A percentile compares a stretch with the other conserved stretches of the same genome.
These are phyloP conservation scores for Aix galericulata DNA, from an alignment of 2,113 vertebrate genomes.

Conservation along the genomic window DNA sequence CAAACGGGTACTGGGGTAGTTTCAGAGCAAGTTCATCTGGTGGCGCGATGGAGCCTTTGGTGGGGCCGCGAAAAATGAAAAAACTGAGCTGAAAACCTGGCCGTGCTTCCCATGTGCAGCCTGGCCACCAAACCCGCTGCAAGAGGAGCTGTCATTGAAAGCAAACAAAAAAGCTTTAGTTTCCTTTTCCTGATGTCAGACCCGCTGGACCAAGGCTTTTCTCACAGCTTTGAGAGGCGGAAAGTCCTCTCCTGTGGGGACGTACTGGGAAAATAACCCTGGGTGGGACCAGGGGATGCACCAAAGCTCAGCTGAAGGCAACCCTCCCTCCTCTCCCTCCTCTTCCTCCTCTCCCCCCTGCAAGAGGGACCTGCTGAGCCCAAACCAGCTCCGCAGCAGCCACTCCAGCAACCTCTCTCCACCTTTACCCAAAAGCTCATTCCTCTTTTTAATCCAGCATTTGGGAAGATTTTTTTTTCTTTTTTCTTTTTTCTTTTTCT, in stretches of 20 bases:
- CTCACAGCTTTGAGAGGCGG: not conserved
- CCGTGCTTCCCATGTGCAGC: not conserved
- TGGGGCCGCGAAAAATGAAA: no score
- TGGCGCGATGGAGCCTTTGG: not conserved
- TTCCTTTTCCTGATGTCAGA: not conserved
- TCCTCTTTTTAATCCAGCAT: not conserved
- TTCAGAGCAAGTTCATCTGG: not conserved
- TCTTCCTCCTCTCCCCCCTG: not conserved
- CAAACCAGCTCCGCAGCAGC: not conserved
- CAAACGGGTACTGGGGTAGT: not conserved
- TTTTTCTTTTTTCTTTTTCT: not conserved
- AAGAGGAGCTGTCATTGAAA: not conserved
- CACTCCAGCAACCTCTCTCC: not conserved
- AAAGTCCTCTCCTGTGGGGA: not conserved
- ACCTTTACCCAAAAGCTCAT: not conserved
- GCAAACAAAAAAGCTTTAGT: not conserved
- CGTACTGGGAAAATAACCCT: not conserved
- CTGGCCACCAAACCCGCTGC: not conserved
- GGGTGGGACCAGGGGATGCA: not conserved
- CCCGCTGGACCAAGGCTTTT: not conserved
- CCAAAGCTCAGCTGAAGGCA: not conserved
- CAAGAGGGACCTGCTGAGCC: not conserved
- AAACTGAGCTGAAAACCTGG: not conserved
- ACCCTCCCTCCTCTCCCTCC: not conserved
- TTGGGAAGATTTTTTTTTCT: not conserved